phyloP scores from a whole-genome alignment of 2,888 invertebrate genomes.

The Notodonta ziczac region DNA sequence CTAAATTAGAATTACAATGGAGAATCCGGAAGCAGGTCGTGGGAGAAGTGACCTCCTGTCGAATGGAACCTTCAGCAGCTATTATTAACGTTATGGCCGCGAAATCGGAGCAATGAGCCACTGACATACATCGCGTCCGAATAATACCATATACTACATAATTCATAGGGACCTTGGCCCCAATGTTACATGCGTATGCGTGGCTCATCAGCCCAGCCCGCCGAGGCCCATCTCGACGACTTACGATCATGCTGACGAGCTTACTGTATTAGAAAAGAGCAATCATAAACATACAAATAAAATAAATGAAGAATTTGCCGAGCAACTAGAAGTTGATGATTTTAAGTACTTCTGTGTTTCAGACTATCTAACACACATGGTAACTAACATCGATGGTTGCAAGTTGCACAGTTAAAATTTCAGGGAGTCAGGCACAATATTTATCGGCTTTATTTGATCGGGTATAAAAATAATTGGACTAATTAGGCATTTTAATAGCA shows the following conservation, averaged over 20 bases:
- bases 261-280: no score
- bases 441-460: no score
- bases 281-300: no score
- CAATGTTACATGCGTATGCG: conserved; percentile 60
- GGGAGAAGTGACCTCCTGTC: conserved; percentile 74
- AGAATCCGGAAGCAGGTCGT: conserved; percentile 67
- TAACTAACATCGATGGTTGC: no score
- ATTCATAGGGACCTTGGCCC: conserved; percentile 82
- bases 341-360: no score
- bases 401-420: no score
- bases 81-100: conserved; percentile 78
- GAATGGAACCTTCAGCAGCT: conserved; percentile 76
- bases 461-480: no score
- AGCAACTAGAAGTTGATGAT: no score
- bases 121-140: conserved; percentile 76
- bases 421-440: no score
- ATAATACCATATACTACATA: conserved; percentile 83
- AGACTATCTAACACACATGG: no score
- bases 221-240: conserved; percentile 36
- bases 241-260: conserved; percentile 22
- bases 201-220: conserved; percentile 44
- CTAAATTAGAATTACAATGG: conserved; percentile 45
- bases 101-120: conserved; percentile 68
- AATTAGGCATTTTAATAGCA: no score
- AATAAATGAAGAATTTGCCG: no score